Evolutionary conservation across 2,113 vertebrate genomes (phyloP).

Genomic region (Zosterops japonicus): DNA sequence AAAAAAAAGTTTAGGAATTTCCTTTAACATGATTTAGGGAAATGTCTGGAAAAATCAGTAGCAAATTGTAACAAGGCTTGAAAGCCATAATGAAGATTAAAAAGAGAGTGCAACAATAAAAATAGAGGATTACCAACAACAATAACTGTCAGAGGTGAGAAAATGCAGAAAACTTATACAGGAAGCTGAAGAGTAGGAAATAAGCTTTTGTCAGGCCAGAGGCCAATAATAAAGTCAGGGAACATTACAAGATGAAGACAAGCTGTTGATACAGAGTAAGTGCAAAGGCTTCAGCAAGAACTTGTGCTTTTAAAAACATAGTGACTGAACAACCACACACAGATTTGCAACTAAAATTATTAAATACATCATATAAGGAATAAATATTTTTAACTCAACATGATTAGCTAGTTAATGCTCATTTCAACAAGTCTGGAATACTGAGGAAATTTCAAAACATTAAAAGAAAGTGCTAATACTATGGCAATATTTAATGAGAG

Average conservation of each 20-base stretch:
- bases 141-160: background rate
- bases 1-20: background rate
- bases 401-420: background rate
- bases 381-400: background rate
- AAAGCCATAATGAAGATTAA: background rate
- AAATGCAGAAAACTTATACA: background rate
- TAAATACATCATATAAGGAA: background rate
- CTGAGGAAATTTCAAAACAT: background rate
- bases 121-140: background rate
- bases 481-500: background rate
- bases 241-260: background rate
- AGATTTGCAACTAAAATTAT: background rate
- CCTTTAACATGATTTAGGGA: background rate
- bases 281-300: background rate
- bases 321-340: background rate
- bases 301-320: background rate
- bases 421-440: background rate
- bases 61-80: background rate
- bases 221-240: background rate
- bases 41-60: background rate
- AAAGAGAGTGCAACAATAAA: background rate
- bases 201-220: background rate
- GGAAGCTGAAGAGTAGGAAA: background rate
- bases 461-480: background rate
- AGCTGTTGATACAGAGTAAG: background rate